These are phyloP conservation scores for Takifugu ocellatus DNA, from an alignment of 2,797 vertebrate species.

Conservation along the genomic window DNA sequence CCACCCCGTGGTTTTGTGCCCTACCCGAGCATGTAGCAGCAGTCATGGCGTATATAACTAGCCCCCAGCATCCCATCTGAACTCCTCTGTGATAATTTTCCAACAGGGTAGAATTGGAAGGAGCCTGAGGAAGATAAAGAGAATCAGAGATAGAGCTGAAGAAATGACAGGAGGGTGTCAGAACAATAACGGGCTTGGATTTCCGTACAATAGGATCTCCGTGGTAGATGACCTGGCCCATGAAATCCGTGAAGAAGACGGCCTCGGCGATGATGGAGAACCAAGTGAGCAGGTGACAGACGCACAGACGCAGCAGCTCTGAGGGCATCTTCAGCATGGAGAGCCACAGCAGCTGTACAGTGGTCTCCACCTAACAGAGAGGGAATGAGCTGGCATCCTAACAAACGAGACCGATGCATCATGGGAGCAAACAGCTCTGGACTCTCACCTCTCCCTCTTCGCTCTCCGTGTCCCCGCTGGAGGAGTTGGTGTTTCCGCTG, in stretches of 20 bases:
- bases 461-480: slow-evolving; percentile 90
- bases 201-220: slow-evolving; percentile 86
- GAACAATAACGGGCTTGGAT: neutral
- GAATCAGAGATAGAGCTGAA: neutral
- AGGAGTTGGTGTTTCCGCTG: slow-evolving; percentile 85
- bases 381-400: neutral
- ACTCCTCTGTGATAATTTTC: slow-evolving; percentile 88
- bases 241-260: slow-evolving; percentile 97
- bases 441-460: slow-evolving; percentile 85
- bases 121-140: slow-evolving; percentile 67
- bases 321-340: slow-evolving; percentile 97
- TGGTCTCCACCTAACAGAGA: slow-evolving; percentile 79
- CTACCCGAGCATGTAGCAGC: slow-evolving; percentile 92
- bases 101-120: slow-evolving; percentile 83
- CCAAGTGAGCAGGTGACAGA: slow-evolving; percentile 95
- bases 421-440: neutral
- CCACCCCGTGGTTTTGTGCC: neutral
- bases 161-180: neutral
- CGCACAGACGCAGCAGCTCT: slow-evolving; percentile 85
- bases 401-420: neutral
- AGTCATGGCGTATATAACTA: slow-evolving; percentile 93
- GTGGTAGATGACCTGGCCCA: slow-evolving; percentile 95
- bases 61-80: slow-evolving; percentile 97
- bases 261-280: slow-evolving; percentile 95
- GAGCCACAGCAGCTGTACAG: slow-evolving; percentile 89